Evolutionary conservation across 1,140 invertebrate genomes (phyloP).

Genomic region (Anastrepha ludens): DNA sequence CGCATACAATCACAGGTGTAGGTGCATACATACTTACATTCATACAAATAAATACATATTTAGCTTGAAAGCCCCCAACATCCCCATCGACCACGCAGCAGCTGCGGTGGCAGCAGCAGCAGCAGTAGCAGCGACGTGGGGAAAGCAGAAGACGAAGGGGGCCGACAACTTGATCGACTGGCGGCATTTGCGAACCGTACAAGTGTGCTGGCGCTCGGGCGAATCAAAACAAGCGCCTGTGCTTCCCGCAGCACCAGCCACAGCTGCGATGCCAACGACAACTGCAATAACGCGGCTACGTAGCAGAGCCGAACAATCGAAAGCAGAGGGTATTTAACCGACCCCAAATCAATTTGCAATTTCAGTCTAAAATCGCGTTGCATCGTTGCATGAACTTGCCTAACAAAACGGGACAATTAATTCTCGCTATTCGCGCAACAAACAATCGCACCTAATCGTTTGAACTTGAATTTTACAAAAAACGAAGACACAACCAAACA

Average conservation of each 20-base stretch:
- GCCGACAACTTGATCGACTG: slow-evolving; percentile 50
- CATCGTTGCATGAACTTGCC: slow-evolving; percentile 71
- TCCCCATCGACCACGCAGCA: slow-evolving; percentile 61
- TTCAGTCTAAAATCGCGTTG: slow-evolving; percentile 74
- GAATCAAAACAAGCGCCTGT: slow-evolving; percentile 38
- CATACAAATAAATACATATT: background rate
- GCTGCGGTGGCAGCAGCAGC: slow-evolving; percentile 42
- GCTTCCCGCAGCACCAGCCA: slow-evolving; percentile 25
- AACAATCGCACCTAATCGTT: background rate
- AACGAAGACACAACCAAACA: slow-evolving; percentile 1
- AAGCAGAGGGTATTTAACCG: slow-evolving; percentile 74
- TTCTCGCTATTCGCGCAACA: slow-evolving; percentile 3
- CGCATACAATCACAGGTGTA: background rate
- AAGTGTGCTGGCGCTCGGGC: slow-evolving; percentile 3
- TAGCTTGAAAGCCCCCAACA: slow-evolving; percentile 56
- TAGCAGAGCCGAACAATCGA: slow-evolving; percentile 65
- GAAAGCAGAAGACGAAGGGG: slow-evolving; percentile 25
- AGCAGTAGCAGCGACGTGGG: background rate
- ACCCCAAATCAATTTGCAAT: slow-evolving; percentile 74
- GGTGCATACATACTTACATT: background rate
- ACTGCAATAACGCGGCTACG: background rate
- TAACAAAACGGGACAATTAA: slow-evolving; percentile 15
- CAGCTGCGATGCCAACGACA: background rate
- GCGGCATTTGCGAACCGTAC: background rate
- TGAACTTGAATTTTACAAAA: slow-evolving; percentile 53